Conservation (phyloP, 2,888 invertebrate genomes). For the Callinectes sapidus region DNA sequence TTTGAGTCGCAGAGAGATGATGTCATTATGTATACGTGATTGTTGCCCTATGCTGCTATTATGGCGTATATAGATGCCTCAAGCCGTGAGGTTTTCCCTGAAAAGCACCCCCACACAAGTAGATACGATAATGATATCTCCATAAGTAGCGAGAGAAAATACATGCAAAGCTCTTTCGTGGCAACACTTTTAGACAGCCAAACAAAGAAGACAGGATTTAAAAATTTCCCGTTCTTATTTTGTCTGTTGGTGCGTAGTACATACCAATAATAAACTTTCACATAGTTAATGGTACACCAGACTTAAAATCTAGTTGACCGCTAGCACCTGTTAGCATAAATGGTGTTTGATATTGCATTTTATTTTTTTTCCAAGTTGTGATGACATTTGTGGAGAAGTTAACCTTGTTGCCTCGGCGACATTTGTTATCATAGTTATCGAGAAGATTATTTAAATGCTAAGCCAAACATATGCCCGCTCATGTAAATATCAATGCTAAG, state of each 20-base stretch:
- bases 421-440: background rate
- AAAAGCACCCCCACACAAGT: background rate
- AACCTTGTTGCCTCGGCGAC: background rate
- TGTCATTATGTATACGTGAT: background rate
- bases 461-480: background rate
- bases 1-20: background rate
- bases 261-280: background rate
- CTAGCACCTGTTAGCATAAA: too few relatives aligned
- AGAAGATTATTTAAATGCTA: background rate
- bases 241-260: background rate
- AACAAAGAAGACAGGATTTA: slow-evolving; percentile 25
- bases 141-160: background rate
- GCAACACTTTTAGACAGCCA: background rate
- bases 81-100: background rate
- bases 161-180: background rate
- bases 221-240: slow-evolving; percentile 16
- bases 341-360: background rate
- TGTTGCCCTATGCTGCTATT: background rate
- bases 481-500: background rate
- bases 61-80: background rate
- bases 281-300: background rate
- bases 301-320: too few relatives aligned
- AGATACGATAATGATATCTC: background rate
- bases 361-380: background rate
- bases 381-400: background rate